Conservation (phyloP, 1,140 invertebrate species). For the Limonius californicus region DNA sequence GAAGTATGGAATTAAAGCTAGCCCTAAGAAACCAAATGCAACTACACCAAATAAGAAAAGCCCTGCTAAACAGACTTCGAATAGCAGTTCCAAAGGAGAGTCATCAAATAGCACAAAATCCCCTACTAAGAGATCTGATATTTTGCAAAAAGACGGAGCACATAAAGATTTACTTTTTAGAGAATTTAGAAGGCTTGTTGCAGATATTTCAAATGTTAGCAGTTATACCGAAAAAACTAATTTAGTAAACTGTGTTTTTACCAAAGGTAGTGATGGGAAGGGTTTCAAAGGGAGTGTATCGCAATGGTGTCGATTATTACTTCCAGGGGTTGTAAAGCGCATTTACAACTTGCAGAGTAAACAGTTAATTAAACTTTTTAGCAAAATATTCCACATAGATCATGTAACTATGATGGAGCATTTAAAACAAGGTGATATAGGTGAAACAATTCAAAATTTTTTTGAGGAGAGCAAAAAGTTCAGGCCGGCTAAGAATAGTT, state of each 20-base stretch:
- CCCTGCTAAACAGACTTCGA: background rate
- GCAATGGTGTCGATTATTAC: conserved; percentile 80
- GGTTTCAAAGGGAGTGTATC: conserved; percentile 73
- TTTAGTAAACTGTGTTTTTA: conserved; percentile 67
- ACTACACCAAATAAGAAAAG: background rate
- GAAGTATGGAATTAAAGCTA: conserved; percentile 50
- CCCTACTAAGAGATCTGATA: background rate
- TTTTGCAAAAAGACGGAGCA: conserved; percentile 11
- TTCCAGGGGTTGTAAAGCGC: conserved; percentile 77
- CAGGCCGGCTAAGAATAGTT: conserved; percentile 64
- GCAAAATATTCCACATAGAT: conserved; percentile 69
- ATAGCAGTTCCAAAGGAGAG: background rate
- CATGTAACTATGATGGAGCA: conserved; percentile 80
- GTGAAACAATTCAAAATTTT: conserved; percentile 79
- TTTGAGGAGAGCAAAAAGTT: conserved; percentile 64
- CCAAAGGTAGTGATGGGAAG: conserved; percentile 60
- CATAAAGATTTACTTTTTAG: conserved; percentile 69
- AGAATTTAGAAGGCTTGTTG: conserved; percentile 75
- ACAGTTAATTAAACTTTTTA: conserved; percentile 85
- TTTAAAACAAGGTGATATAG: conserved; percentile 85
- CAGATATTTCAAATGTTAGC: conserved; percentile 67
- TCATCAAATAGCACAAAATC: background rate
- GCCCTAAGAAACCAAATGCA: conserved; percentile 12
- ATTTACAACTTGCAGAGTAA: conserved; percentile 92
- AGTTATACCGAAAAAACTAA: conserved; percentile 82